These are phyloP conservation scores for Scolopax bukidnonensis DNA, from an alignment of 2,797 vertebrate genomes.

Conservation along the genomic window DNA sequence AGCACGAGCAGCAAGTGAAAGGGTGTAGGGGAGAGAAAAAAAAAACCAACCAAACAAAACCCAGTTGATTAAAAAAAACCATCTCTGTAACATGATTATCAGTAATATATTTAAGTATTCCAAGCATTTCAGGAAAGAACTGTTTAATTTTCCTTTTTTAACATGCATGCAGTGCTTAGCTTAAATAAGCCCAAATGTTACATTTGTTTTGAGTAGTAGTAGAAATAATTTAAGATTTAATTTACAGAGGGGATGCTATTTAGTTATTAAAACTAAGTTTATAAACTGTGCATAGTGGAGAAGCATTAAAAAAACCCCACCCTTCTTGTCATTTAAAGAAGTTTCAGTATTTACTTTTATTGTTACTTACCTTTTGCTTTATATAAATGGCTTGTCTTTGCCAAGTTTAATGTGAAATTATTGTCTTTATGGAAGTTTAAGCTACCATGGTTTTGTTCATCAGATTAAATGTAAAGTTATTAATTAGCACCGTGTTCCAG, in stretches of 20 bases:
- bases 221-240: neutral
- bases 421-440: neutral
- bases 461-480: neutral
- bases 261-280: neutral
- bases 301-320: neutral
- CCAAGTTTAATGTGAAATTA: neutral
- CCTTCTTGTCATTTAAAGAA: neutral
- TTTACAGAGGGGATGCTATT: neutral
- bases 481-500: neutral
- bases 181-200: neutral
- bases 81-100: neutral
- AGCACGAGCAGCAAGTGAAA: neutral
- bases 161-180: neutral
- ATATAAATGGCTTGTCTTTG: neutral
- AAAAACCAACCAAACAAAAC: neutral
- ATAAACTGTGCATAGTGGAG: neutral
- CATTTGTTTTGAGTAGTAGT: neutral
- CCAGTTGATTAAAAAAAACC: neutral
- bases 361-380: neutral
- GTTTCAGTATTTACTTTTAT: neutral
- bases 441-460: neutral
- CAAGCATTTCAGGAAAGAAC: neutral
- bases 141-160: neutral
- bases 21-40: accelerated
- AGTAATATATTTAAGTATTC: neutral